Evolutionary conservation across 2,888 invertebrate genomes (phyloP).

Genomic region (Standfussiana lucernea): DNA sequence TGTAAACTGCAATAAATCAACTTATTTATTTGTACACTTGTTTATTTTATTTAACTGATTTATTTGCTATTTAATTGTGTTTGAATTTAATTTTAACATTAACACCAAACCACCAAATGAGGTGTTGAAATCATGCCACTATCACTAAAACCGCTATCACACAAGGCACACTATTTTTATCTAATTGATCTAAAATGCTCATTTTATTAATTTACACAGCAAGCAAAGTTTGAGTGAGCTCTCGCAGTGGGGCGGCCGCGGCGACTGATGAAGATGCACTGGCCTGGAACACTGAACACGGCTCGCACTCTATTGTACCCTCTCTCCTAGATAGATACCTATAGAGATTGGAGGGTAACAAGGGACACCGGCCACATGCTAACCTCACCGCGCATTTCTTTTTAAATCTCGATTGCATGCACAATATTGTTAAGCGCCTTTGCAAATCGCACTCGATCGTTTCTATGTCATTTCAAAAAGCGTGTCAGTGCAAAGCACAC

Average conservation of each 20-base stretch:
- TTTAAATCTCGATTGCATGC: constrained; percentile 67
- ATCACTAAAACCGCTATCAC: constrained; percentile 65
- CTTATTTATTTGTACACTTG: constrained; percentile 32
- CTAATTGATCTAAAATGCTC: constrained; percentile 64
- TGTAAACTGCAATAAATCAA: constrained; percentile 50
- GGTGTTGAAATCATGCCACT: constrained; percentile 64
- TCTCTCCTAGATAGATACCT: constrained; percentile 70
- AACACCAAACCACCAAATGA: constrained; percentile 28
- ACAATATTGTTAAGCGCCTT: constrained; percentile 60
- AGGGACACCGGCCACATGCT: constrained; percentile 59
- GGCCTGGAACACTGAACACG: constrained; percentile 88
- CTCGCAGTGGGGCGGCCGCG: constrained; percentile 77
- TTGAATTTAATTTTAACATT: constrained; percentile 17
- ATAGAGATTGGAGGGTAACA: constrained; percentile 67
- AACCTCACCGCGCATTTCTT: constrained; percentile 56
- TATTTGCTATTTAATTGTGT: neutral
- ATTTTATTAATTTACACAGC: constrained; percentile 63
- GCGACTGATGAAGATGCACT: constrained; percentile 84
- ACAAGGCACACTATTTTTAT: constrained; percentile 56
- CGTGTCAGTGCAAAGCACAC: constrained; percentile 76
- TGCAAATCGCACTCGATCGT: constrained; percentile 39
- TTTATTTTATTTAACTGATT: constrained; percentile 18
- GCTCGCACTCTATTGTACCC: constrained; percentile 75
- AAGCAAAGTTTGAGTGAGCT: constrained; percentile 70
- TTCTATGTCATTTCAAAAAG: constrained; percentile 64